Base-by-base conservation (phyloP, 1,140 invertebrate genomes). In the Manduca sexta region DNA sequence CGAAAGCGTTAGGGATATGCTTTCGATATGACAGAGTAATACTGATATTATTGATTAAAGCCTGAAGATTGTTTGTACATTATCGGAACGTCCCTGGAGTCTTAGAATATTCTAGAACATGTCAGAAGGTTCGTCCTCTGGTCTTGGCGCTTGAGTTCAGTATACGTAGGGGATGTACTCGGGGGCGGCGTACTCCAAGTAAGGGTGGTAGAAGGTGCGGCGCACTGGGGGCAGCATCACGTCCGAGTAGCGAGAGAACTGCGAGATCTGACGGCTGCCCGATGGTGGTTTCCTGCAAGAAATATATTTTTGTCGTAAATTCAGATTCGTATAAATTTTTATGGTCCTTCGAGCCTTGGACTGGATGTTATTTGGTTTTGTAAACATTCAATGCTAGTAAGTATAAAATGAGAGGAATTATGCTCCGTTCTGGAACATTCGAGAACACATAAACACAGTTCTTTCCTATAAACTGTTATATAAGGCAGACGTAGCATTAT, bases 211-310 rank as follows among this genome's bases (percentile, higher is more conserved):
- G 55, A 65, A 58, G 42, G 71, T 60, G 50, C 76, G 78, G 39
- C 78, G 78, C 0, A 50, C 56, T 2, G 77, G 77, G 0, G 81
- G 78, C 48, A 79, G 47, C 69, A 84, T 75, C 51, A 74, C 75
- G 50, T 84, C 81, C 1, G 81, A 79, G 71, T 84, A 84, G 53
- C 81, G 81, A 2, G 74, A 78, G 68, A 84, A 84, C 55, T 84
- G 76, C 5, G 74, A 78, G 3, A 80, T 64, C 45, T 83, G 81
- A 13, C 81, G 78, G 44, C 75, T 82, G 14, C 75, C 77, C 5
- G 53, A 45, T 14, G 64, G 70, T 4, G 81, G 81, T 55, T 84
- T 84, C 62, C 78, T 84, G 69, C 0, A 60, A 64, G 7, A 37
- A 26, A 26, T 26, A n/a, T n/a, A n/a, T n/a, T n/a, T n/a, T n/a